A percentile compares a stretch with the other conserved stretches of the same genome.
These are phyloP conservation scores for Epinotia bilunana DNA, from an alignment of 2,888 invertebrate species.

Conservation along the genomic window DNA sequence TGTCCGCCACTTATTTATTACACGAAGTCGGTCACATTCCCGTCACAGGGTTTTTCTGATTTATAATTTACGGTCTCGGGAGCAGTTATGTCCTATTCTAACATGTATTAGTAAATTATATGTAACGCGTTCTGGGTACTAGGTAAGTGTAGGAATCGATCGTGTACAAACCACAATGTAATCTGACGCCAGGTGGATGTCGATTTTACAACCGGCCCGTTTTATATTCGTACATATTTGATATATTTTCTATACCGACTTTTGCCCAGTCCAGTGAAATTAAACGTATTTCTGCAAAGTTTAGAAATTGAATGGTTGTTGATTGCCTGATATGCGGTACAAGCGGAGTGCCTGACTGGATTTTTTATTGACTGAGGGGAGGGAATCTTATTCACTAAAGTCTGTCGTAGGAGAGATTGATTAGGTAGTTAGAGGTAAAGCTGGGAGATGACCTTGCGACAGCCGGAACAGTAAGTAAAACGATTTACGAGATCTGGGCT, in stretches of 20 bases:
- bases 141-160: conserved; percentile 48
- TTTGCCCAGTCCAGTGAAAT: background rate
- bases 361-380: background rate
- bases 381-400: background rate
- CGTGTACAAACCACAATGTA: conserved; percentile 43
- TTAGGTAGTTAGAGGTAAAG: conserved; percentile 12
- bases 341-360: background rate
- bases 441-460: conserved; percentile 24
- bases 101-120: conserved; percentile 46
- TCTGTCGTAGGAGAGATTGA: conserved; percentile 17
- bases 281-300: background rate
- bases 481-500: conserved; percentile 34
- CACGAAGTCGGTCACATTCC: conserved; percentile 43
- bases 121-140: conserved; percentile 34
- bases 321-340: conserved; percentile 4
- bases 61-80: conserved; percentile 57
- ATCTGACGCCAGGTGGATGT: conserved; percentile 19
- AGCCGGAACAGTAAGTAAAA: conserved; percentile 31
- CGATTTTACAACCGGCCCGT: conserved; percentile 24
- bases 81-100: conserved; percentile 40
- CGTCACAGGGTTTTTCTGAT: conserved; percentile 57
- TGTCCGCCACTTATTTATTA: conserved; percentile 17
- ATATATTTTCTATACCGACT: conserved; percentile 6
- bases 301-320: conserved; percentile 2
- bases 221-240: conserved; percentile 25